Percentiles rank a stretch among this genome's conserved stretches.
phyloP scores from a whole-genome alignment of 2,888 invertebrate species.

The Eupithecia exiguata region DNA sequence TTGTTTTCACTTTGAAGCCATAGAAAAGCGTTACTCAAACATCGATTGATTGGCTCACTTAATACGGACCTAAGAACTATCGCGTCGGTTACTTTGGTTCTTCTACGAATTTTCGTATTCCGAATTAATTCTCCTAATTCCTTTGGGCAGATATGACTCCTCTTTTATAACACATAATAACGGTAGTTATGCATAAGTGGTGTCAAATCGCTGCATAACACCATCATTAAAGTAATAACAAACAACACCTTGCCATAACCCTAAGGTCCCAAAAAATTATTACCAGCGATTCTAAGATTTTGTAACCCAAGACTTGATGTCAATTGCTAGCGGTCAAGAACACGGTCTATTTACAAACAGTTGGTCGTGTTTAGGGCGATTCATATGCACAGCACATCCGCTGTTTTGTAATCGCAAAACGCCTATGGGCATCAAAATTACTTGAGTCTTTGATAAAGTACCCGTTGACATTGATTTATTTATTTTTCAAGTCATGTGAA shows the following conservation, averaged over 20 bases:
- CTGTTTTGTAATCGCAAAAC: conserved; percentile 34
- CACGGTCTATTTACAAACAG: conserved; percentile 38
- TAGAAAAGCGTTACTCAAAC: too few relatives aligned
- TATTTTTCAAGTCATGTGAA: not conserved
- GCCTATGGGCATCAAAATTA: conserved; percentile 29
- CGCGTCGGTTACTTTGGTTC: too few relatives aligned
- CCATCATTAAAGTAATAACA: not conserved
- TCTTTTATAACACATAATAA: too few relatives aligned
- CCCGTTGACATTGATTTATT: not conserved
- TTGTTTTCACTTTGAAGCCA: too few relatives aligned
- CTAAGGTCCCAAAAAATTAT: not conserved
- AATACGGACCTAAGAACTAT: too few relatives aligned
- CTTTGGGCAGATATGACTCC: too few relatives aligned
- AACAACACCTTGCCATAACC: not conserved
- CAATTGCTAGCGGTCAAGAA: conserved; percentile 41
- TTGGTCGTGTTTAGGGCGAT: conserved; percentile 20
- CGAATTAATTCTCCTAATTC: too few relatives aligned
- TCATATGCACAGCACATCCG: conserved; percentile 35
- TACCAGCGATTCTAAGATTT: conserved; percentile 23
- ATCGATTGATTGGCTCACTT: too few relatives aligned
- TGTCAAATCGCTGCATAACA: not conserved
- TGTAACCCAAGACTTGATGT: conserved; percentile 20
- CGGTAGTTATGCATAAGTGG: not conserved
- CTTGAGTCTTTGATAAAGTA: not conserved
- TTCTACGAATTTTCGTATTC: too few relatives aligned